These are phyloP conservation scores for Turnix velox DNA, from an alignment of 2,113 vertebrate species.

Conservation along the genomic window DNA sequence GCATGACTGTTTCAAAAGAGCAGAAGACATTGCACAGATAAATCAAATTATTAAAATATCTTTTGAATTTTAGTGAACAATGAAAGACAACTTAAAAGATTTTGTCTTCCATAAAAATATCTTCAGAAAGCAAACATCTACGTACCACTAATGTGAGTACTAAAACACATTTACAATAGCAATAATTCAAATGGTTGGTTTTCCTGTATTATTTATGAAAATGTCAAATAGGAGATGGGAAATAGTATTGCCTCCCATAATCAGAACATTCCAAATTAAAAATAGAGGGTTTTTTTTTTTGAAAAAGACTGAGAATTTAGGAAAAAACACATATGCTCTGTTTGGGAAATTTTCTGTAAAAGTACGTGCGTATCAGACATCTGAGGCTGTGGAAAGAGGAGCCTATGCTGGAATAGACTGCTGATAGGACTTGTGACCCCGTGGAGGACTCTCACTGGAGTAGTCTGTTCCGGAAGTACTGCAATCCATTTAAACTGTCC, in stretches of 20 bases:
- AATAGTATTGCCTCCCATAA: not conserved
- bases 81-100: not conserved
- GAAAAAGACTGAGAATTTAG: not conserved
- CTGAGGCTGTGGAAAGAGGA: not conserved
- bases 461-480: not conserved
- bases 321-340: not conserved
- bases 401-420: not conserved
- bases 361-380: not conserved
- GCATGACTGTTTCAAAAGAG: not conserved
- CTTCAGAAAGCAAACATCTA: not conserved
- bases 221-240: not conserved
- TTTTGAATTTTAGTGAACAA: not conserved
- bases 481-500: too few relatives aligned
- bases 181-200: not conserved
- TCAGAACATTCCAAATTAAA: too few relatives aligned
- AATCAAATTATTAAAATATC: not conserved
- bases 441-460: not conserved
- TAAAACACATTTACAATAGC: not conserved
- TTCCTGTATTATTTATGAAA: not conserved
- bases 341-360: not conserved
- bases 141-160: not conserved
- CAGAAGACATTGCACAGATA: not conserved
- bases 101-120: not conserved
- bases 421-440: not conserved
- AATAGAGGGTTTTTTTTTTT: too few relatives aligned